A percentile compares a stretch with the other conserved stretches of the same genome.
These are phyloP conservation scores for Pseudorhiza aurosa DNA, from an alignment of 30 jellyfish, hydroid and myxozoan species.

Conservation along the genomic window DNA sequence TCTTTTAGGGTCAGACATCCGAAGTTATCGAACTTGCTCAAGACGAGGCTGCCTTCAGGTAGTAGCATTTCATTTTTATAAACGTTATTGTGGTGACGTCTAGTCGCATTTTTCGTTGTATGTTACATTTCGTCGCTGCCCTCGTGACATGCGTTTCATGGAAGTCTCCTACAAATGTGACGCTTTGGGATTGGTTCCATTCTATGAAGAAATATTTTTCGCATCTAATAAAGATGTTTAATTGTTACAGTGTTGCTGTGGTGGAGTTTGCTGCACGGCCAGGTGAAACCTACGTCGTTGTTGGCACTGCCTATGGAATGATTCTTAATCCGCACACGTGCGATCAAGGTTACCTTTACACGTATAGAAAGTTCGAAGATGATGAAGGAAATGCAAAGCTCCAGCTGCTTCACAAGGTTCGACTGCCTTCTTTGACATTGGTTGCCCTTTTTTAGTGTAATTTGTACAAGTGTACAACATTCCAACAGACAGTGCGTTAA, in stretches of 20 bases:
- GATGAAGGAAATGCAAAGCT: conserved; percentile 70
- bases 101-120: no score
- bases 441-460: no score
- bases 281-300: conserved; percentile 88
- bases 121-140: not conserved
- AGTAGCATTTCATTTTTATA: no score
- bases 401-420: conserved; percentile 85
- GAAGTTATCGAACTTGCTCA: conserved; percentile 86
- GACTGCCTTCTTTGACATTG: no score
- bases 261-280: conserved; percentile 88
- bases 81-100: no score
- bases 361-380: conserved; percentile 68
- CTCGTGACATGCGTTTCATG: no score
- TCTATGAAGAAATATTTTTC: no score
- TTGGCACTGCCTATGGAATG: conserved; percentile 87
- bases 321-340: conserved; percentile 89
- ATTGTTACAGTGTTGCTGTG: conserved; percentile 79
- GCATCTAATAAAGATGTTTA: no score
- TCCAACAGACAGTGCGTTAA: no score
- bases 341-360: conserved; percentile 79
- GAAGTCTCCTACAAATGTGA: no score
- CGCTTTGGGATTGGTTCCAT: no score
- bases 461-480: no score
- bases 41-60: conserved; percentile 98
- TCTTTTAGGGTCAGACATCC: conserved; percentile 61